These are phyloP conservation scores for Sylvilagus floridanus DNA, from an alignment of 2,797 vertebrate species.

Conservation along the genomic window DNA sequence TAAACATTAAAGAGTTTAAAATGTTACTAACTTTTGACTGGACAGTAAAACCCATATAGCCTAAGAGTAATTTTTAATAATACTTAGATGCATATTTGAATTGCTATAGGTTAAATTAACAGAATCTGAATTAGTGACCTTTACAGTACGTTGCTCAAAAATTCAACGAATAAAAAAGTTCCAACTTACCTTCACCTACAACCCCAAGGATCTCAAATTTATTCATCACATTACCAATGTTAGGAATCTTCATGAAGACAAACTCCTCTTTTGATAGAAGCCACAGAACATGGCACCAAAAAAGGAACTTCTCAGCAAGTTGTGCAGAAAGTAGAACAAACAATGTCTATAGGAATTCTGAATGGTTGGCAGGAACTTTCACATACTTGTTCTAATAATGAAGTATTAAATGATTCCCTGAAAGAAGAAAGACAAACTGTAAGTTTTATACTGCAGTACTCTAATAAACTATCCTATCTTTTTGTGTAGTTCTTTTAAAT, in stretches of 20 bases:
- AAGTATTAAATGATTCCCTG: conserved; percentile 76
- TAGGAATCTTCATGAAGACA: conserved; percentile 99
- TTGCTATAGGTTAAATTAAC: conserved; percentile 51
- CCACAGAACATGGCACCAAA: conserved; percentile 90
- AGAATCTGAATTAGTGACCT: conserved; percentile 35
- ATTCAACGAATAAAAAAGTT: conserved; percentile 48
- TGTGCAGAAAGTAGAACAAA: conserved; percentile 82
- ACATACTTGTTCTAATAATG: conserved; percentile 81
- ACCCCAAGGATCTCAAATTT: conserved; percentile 99
- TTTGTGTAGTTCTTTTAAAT: conserved; percentile 20
- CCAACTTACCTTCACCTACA: conserved; percentile 98
- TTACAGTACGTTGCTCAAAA: conserved; percentile 57
- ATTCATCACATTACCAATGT: conserved; percentile 99
- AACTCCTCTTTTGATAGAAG: conserved; percentile 89
- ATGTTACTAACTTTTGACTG: conserved; percentile 30
- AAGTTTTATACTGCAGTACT: conserved; percentile 59
- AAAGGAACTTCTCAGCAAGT: conserved; percentile 79
- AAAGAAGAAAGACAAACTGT: conserved; percentile 75
- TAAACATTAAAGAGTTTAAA: conserved; percentile 55
- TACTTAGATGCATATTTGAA: conserved; percentile 39
- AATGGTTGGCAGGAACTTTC: conserved; percentile 82
- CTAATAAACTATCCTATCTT: conserved; percentile 47
- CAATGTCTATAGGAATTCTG: conserved; percentile 79
- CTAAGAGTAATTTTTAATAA: conserved; percentile 54
- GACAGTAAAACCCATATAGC: conserved; percentile 15